A percentile compares a stretch with the other conserved stretches of the same genome.
Conservation (phyloP, 2,888 invertebrate genomes). For the Trissoscelio sp. region DNA sequence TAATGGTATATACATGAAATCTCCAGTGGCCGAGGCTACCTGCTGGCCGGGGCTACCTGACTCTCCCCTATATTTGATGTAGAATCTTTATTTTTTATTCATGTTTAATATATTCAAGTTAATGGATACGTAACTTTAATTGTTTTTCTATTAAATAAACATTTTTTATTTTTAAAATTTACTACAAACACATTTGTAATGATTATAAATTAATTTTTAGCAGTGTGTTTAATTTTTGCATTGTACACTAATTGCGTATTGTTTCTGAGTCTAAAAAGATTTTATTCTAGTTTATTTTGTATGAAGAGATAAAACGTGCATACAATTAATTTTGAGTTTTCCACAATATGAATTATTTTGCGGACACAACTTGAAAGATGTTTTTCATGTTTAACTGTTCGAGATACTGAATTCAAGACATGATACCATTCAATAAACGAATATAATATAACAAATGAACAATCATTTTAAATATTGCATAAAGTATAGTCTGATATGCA, state of each 20-base stretch:
- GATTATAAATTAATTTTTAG: too few relatives aligned
- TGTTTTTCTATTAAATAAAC: too few relatives aligned
- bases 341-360: background rate
- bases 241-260: slow-evolving; percentile 10
- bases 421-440: slow-evolving; percentile 22
- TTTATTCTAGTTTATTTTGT: slow-evolving; percentile 17
- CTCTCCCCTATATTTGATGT: too few relatives aligned
- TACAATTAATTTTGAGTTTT: background rate
- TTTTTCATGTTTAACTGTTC: slow-evolving; percentile 27
- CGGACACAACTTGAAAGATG: slow-evolving; percentile 8
- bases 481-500: slow-evolving; percentile 45
- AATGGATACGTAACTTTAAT: too few relatives aligned
- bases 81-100: too few relatives aligned
- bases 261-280: slow-evolving; percentile 2
- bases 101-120: too few relatives aligned
- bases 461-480: slow-evolving; percentile 42
- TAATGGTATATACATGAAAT: too few relatives aligned
- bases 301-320: slow-evolving; percentile 4
- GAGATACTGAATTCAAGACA: slow-evolving; percentile 13
- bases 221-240: too few relatives aligned
- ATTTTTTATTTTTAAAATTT: too few relatives aligned
- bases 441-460: slow-evolving; percentile 42
- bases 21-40: too few relatives aligned
- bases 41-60: too few relatives aligned
- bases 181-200: too few relatives aligned